A percentile compares a stretch with the other conserved stretches of the same genome.
phyloP scores from a whole-genome alignment of 2,888 invertebrate species.

The Drosophila flavopinicola region DNA sequence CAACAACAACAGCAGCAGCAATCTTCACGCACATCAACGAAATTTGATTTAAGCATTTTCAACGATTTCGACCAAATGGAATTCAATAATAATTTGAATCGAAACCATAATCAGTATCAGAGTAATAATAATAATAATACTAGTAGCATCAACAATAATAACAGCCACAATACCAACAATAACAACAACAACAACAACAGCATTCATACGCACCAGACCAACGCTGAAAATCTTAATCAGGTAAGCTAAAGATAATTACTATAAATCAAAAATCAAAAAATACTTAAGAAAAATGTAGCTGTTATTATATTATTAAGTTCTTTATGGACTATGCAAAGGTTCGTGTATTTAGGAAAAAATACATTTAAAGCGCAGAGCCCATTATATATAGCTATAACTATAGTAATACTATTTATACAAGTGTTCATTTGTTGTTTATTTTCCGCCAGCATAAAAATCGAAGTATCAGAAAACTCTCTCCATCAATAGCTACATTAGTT shows the following conservation, averaged over 20 bases:
- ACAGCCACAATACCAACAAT: conserved; percentile 59
- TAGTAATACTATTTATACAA: background rate
- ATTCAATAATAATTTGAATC: conserved; percentile 73
- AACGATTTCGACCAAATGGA: conserved; percentile 82
- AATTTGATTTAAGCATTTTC: conserved; percentile 70
- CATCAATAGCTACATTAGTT: background rate
- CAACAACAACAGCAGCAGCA: conserved; percentile 47
- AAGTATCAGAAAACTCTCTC: background rate
- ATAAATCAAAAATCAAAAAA: background rate
- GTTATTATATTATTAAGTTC: no score
- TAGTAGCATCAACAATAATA: conserved; percentile 76
- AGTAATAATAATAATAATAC: conserved; percentile 78
- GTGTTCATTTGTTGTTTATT: background rate
- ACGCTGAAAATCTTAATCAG: conserved; percentile 66
- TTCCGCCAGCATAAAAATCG: background rate
- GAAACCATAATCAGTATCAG: conserved; percentile 70
- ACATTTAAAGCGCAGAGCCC: no score
- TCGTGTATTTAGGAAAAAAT: no score
- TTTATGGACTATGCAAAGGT: no score
- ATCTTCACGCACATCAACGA: conserved; percentile 58
- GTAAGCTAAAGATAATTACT: conserved; percentile 38
- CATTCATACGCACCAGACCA: conserved; percentile 51
- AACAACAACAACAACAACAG: conserved; percentile 79
- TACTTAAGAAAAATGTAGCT: no score
- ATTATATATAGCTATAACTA: background rate